Conservation (phyloP, 2,888 invertebrate species). For the Volucella zonaria region DNA sequence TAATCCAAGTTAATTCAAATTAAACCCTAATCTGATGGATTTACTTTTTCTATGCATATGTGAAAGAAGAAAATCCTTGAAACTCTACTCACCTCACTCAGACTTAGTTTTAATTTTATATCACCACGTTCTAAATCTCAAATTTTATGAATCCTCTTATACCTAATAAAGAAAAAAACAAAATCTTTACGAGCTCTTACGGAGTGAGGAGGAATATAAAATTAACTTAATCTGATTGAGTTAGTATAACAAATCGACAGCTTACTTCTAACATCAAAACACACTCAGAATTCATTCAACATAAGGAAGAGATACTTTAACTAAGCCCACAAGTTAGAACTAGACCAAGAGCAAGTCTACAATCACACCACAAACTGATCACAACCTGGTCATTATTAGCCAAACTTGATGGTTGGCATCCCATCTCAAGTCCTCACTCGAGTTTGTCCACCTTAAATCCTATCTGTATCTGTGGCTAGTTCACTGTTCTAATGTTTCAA, state of each 20-base stretch:
- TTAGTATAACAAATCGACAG: not conserved
- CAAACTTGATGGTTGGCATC: conserved; percentile 38
- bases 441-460: conserved; percentile 44
- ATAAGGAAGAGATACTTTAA: conserved; percentile 28
- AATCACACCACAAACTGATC: conserved; percentile 58
- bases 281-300: conserved; percentile 48
- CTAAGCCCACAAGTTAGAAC: conserved; percentile 16
- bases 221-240: not conserved
- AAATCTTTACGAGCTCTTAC: no score
- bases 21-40: no score
- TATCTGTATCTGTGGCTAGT: not conserved
- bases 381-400: conserved; percentile 7
- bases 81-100: no score
- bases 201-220: not conserved
- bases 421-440: conserved; percentile 22
- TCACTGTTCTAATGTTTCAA: conserved; percentile 57
- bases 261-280: conserved; percentile 40
- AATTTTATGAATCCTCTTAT: no score
- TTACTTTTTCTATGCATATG: no score
- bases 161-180: no score
- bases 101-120: no score
- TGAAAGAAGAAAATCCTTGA: no score
- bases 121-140: no score
- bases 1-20: no score
- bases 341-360: conserved; percentile 43